A percentile compares a stretch with the other conserved stretches of the same genome.
These are phyloP conservation scores for Acanthosepion lycidas DNA, from an alignment of 2,888 invertebrate species.

Conservation along the genomic window DNA sequence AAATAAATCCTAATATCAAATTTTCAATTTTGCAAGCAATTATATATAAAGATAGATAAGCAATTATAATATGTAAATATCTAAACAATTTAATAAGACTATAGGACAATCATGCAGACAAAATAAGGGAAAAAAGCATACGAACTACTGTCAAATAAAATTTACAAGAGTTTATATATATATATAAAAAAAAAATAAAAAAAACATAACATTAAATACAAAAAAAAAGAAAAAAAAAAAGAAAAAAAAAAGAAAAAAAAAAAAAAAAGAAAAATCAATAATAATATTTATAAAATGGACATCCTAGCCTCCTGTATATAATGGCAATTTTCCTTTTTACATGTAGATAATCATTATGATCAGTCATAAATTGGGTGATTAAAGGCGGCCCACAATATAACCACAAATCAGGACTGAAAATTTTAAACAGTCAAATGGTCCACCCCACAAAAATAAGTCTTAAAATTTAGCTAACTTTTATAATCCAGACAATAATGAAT, in stretches of 20 bases:
- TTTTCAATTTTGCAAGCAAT: background rate
- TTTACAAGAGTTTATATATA: background rate
- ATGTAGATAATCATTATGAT: background rate
- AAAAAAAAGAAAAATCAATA: background rate
- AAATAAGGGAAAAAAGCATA: background rate
- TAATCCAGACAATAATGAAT: no score
- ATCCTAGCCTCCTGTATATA: background rate
- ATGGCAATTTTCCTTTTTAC: constrained; percentile 46
- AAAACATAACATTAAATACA: background rate
- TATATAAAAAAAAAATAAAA: background rate
- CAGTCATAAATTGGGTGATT: background rate
- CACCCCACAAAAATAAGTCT: background rate
- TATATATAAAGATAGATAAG: background rate
- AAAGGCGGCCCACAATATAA: constrained; percentile 41
- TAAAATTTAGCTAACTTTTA: no score
- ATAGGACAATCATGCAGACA: constrained; percentile 1
- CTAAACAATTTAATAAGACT: background rate
- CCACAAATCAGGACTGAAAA: constrained; percentile 34
- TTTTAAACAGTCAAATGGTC: background rate
- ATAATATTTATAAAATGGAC: background rate
- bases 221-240: no score
- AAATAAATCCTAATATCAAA: background rate
- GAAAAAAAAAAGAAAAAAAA: background rate
- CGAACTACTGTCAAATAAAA: background rate
- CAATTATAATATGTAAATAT: background rate